phyloP scores from a whole-genome alignment of 2,888 invertebrate species.

The Acanthoscelides obtectus region DNA sequence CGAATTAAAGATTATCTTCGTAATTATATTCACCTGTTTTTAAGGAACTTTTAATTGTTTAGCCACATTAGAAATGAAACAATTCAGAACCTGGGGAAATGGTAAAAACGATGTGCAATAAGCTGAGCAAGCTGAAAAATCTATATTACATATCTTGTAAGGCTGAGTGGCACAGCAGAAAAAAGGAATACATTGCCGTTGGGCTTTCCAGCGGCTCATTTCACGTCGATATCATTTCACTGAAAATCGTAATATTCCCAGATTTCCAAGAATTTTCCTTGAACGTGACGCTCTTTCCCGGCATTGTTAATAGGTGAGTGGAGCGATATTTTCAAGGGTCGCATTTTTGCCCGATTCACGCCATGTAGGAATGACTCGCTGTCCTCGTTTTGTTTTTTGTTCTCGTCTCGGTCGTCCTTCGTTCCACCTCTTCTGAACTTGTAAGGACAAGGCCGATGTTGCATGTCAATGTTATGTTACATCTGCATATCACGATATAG shows the following conservation, averaged over 20 bases:
- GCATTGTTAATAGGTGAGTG: background rate
- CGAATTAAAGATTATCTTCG: no score
- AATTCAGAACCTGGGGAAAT: no score
- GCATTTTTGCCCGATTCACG: background rate
- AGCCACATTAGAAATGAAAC: no score
- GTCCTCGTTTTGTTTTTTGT: background rate
- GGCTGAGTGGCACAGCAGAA: no score
- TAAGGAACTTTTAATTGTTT: no score
- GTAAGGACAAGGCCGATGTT: background rate
- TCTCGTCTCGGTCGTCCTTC: background rate
- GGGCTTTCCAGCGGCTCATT: background rate
- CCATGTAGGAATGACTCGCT: background rate
- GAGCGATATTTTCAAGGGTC: background rate
- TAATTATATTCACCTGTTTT: no score
- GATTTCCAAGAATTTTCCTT: background rate
- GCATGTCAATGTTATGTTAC: background rate
- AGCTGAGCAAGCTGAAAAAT: no score
- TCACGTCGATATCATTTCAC: background rate
- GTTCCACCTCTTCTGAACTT: background rate
- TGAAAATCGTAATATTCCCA: background rate
- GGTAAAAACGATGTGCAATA: no score
- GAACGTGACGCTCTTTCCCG: background rate
- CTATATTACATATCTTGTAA: no score
- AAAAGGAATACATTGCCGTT: no score
- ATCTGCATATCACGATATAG: background rate